A percentile compares a stretch with the other conserved stretches of the same genome.
Conservation (phyloP, 2,113 vertebrate genomes). For the Sisor rabdophorus region DNA sequence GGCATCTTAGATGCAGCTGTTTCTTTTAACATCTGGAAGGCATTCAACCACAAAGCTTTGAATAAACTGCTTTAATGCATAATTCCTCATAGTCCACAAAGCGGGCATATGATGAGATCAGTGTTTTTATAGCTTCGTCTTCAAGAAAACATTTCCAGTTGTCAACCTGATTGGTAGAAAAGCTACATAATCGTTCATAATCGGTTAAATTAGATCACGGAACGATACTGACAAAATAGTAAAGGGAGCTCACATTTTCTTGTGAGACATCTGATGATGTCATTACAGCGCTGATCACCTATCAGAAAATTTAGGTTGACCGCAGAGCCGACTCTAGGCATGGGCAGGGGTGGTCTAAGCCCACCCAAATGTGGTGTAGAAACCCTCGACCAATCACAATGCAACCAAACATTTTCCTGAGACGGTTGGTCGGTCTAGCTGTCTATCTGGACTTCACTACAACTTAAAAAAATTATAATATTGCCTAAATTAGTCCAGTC, state of each 20-base stretch:
- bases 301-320: no score
- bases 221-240: neutral
- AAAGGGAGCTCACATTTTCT: neutral
- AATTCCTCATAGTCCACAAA: conserved; percentile 50
- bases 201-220: neutral
- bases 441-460: no score
- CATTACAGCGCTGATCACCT: neutral
- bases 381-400: no score
- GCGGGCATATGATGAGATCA: conserved; percentile 53
- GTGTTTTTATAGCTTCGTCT: conserved; percentile 35
- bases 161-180: conserved; percentile 25
- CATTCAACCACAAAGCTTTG: conserved; percentile 53
- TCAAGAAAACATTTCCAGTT: conserved; percentile 23
- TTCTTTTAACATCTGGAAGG: conserved; percentile 59
- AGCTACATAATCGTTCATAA: conserved; percentile 21
- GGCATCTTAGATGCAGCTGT: conserved; percentile 52
- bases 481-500: no score
- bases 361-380: no score
- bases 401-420: no score
- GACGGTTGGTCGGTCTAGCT: no score
- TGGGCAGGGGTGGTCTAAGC: no score
- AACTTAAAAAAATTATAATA: no score
- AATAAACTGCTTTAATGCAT: conserved; percentile 58
- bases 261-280: neutral
- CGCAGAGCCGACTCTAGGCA: no score